Evolutionary conservation across 2,888 invertebrate species (phyloP).

Genomic region (Nemapogon koenigi): DNA sequence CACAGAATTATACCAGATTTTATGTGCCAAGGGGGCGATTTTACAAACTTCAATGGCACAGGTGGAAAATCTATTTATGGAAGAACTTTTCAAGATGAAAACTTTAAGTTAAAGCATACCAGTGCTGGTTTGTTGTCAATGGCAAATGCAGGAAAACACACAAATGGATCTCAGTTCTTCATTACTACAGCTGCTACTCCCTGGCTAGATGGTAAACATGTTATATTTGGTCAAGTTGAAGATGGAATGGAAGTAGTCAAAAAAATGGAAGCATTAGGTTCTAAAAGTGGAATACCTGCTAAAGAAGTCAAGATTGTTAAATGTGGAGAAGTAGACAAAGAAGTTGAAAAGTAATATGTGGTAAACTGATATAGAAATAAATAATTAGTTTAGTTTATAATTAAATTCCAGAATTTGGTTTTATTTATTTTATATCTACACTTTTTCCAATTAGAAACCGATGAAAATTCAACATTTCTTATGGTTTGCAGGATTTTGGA

Average conservation of each 20-base stretch:
- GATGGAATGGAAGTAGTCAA: slow-evolving; percentile 93
- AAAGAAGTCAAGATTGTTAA: slow-evolving; percentile 83
- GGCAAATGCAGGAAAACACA: slow-evolving; percentile 95
- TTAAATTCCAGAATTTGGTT: no score
- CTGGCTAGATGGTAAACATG: slow-evolving; percentile 95
- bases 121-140: slow-evolving; percentile 90
- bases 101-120: slow-evolving; percentile 91
- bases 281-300: slow-evolving; percentile 83
- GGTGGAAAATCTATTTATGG: slow-evolving; percentile 98
- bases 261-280: slow-evolving; percentile 82
- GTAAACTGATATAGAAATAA: not conserved
- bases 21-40: slow-evolving; percentile 97
- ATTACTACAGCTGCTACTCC: slow-evolving; percentile 91
- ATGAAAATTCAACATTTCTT: no score
- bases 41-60: slow-evolving; percentile 91
- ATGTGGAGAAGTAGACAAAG: slow-evolving; percentile 76
- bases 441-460: no score
- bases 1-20: slow-evolving; percentile 92
- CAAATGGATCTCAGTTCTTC: slow-evolving; percentile 98
- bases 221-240: slow-evolving; percentile 90
- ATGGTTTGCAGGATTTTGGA: no score
- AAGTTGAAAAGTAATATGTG: not conserved
- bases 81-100: slow-evolving; percentile 92
- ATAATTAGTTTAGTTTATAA: no score
- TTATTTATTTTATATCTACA: not conserved